phyloP scores from a whole-genome alignment of 2,888 invertebrate genomes.

The Dryadula phaetusa region DNA sequence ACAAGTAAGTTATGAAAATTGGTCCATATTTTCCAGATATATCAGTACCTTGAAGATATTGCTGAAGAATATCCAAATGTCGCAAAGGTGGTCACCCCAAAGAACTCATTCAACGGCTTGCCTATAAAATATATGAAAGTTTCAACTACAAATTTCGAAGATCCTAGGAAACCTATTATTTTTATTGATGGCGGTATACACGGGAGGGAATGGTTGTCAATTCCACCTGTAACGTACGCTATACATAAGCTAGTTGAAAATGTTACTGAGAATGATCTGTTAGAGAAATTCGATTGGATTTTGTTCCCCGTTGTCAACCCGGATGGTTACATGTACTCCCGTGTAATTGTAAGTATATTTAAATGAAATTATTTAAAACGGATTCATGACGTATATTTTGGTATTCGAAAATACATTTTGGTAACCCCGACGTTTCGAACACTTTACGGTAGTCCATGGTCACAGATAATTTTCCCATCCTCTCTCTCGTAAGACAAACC shows the following conservation, averaged over 20 bases:
- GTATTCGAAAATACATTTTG: no score
- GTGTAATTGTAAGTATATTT: constrained; percentile 68
- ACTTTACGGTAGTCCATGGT: no score
- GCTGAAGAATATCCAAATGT: constrained; percentile 58
- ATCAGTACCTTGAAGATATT: constrained; percentile 63
- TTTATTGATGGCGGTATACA: constrained; percentile 86
- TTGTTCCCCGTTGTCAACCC: constrained; percentile 88
- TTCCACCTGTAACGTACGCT: constrained; percentile 86
- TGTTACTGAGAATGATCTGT: constrained; percentile 76
- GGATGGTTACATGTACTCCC: constrained; percentile 87
- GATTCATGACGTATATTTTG: no score
- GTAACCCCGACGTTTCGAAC: no score
- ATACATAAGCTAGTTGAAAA: constrained; percentile 86
- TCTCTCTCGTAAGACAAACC: no score
- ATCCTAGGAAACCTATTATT: constrained; percentile 77
- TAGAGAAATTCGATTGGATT: constrained; percentile 86
- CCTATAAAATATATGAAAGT: constrained; percentile 84
- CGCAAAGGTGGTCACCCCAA: constrained; percentile 70
- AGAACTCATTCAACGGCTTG: constrained; percentile 82
- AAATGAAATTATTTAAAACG: no score
- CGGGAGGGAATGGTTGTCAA: constrained; percentile 89
- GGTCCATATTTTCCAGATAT: constrained; percentile 59
- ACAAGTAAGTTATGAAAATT: background rate
- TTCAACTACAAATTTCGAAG: constrained; percentile 74
- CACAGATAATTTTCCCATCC: no score